Base-by-base conservation (phyloP, 2,797 vertebrate genomes). In the Phalloptychus januarius region DNA sequence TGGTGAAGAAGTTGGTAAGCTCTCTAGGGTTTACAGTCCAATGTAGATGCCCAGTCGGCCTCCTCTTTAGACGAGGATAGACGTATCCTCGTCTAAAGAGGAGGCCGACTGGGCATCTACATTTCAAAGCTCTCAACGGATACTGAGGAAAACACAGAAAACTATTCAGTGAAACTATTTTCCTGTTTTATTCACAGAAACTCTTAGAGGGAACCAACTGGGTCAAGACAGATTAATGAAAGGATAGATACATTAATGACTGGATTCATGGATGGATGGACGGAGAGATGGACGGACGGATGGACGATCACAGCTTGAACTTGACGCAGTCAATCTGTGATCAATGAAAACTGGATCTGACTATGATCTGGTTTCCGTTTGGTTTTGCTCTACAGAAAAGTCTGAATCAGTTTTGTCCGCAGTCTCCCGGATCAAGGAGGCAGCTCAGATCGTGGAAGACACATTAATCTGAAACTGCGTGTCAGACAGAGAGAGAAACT, bases 381-480 rank as follows among this genome's bases (percentile, higher is more conserved):
- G 50, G 25, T 16, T 44, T 15, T 3, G 23, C 40, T 48, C 18
- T 25, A 33, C 56, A 52, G 38, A 33, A 13, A 5, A 61, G 13
- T 31, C 45, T 72, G 10, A 23, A 33, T 20, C 38, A 63, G 33
- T 4, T 67, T 40, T 38, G 36, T 11, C 4, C 36, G 3, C 20
- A 67, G 63, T 36, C 5, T 67, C 63, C 20, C 4, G 63, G 63
- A 20, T 40, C 70, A 25, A 65, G 67, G 79, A 44, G 1, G 52
- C 70, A 7, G 50, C 63, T 67, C 36, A 48, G 69, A 71, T 77
- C 46, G 81, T 78, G 61, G 56, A 44, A 82, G 46, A 56, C 40
- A 63, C 72, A 75, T 67, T 67, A 46, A 81, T 72, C 23, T 74
- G 54, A 79, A 85, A 58, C 45, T 76, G 10, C 7, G 10, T 58